Evolutionary conservation across 2,113 vertebrate genomes (phyloP).

Genomic region (Zingel zingel): DNA sequence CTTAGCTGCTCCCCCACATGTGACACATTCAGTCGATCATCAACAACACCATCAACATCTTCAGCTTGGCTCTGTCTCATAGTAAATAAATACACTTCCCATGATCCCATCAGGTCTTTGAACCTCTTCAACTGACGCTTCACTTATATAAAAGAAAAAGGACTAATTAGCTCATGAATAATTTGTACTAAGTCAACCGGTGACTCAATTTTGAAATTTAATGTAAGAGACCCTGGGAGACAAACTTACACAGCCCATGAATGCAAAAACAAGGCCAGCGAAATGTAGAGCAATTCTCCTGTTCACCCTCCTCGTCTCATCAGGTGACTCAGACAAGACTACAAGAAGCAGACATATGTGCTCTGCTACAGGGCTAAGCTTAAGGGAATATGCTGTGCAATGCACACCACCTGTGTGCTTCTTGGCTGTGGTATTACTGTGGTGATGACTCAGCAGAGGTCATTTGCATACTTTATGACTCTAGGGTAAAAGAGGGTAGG

Average conservation of each 20-base stretch:
- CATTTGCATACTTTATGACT: constrained; percentile 84
- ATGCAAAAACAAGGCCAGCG: constrained; percentile 22
- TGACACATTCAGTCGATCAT: constrained; percentile 54
- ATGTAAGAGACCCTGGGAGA: background rate
- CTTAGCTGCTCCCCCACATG: constrained; percentile 45
- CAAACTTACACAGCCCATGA: background rate
- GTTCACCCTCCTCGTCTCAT: constrained; percentile 22
- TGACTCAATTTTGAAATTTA: constrained; percentile 37
- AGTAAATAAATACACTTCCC: constrained; percentile 55
- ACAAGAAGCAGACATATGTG: constrained; percentile 40
- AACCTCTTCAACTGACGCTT: constrained; percentile 29
- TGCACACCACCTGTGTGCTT: constrained; percentile 66
- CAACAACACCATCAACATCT: constrained; percentile 61
- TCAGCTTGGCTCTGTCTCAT: constrained; percentile 25
- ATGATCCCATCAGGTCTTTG: constrained; percentile 49
- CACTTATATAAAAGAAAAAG: constrained; percentile 22
- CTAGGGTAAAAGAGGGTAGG: constrained; percentile 65
- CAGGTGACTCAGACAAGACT: constrained; percentile 44
- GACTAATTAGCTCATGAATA: constrained; percentile 59
- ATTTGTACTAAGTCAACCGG: constrained; percentile 52
- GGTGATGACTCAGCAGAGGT: constrained; percentile 66
- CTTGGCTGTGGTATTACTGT: constrained; percentile 43
- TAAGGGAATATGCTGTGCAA: constrained; percentile 68
- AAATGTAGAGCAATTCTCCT: constrained; percentile 43
- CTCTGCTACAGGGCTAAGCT: constrained; percentile 38